These are phyloP conservation scores for Pasiphila rectangulata DNA, from an alignment of 2,888 invertebrate species.

Conservation along the genomic window DNA sequence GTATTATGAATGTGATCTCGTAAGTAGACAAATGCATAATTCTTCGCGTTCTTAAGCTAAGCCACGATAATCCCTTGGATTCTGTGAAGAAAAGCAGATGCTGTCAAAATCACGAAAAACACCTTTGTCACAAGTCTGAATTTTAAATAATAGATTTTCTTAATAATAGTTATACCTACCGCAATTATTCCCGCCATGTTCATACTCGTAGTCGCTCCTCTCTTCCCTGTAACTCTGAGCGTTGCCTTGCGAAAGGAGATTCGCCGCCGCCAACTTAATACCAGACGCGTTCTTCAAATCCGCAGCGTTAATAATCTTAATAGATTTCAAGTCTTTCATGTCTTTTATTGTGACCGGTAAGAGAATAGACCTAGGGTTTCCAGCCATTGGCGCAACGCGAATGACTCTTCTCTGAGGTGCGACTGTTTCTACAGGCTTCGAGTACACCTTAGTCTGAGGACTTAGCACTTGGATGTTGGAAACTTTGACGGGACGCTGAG, in stretches of 20 bases:
- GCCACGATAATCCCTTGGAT: too few relatives aligned
- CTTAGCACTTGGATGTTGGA: slow-evolving; percentile 70
- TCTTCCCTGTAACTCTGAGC: slow-evolving; percentile 60
- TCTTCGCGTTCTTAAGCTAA: too few relatives aligned
- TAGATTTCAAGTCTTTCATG: slow-evolving; percentile 86
- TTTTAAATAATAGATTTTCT: background rate
- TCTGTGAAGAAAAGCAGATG: too few relatives aligned
- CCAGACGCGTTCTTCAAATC: slow-evolving; percentile 78
- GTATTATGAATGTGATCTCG: too few relatives aligned
- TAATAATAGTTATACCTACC: slow-evolving; percentile 48
- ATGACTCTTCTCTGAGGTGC: slow-evolving; percentile 70
- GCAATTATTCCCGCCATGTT: slow-evolving; percentile 57
- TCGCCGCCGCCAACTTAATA: slow-evolving; percentile 76
- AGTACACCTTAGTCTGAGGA: slow-evolving; percentile 70
- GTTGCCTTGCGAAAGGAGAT: slow-evolving; percentile 72
- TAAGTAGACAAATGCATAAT: too few relatives aligned
- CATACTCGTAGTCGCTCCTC: slow-evolving; percentile 63
- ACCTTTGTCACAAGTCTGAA: background rate
- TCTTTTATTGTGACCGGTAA: slow-evolving; percentile 86
- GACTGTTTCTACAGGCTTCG: slow-evolving; percentile 69
- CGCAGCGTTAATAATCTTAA: slow-evolving; percentile 86
- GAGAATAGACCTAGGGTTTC: slow-evolving; percentile 84
- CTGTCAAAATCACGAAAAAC: too few relatives aligned
- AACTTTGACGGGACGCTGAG: slow-evolving; percentile 68
- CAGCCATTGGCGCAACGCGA: slow-evolving; percentile 71